Base-by-base conservation (phyloP, 2,797 vertebrate genomes). In the Pyrocephalus nanus region DNA sequence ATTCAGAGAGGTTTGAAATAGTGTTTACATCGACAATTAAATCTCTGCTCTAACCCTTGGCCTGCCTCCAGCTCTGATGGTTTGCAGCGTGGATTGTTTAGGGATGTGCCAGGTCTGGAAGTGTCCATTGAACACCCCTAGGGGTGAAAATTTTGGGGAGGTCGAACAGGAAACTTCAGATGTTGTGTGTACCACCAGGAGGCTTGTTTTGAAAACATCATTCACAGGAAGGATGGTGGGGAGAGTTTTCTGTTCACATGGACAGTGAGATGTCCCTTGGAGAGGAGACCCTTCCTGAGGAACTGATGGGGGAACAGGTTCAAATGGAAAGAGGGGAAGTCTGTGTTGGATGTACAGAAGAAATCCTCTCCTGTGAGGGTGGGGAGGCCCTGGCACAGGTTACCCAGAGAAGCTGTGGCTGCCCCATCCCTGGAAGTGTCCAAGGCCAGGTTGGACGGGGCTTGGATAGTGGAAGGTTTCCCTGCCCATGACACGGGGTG, bases 181-280 rank as follows among this genome's bases (percentile, higher is more conserved):
- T 26, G 34, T 38, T 26, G 4, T 34, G 4, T 29, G 40, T 61
- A 4, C 26, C 62, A 43, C 29, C n/a, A 16, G n/a, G 50, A 64
- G 40, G 15, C 32, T 42, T 66, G 32, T 45, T 30, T 79, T 30
- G 9, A n/a, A 25, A 5, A 1, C 8, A 17, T 58, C 25, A 0
- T 13, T n/a, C 0, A 0, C 19, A 21, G 78, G 66, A 38, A 3
- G 74, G 62, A 4, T 22, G 21, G 7, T 14, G 1, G 2, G 86
- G 48, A 61, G 8, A 21, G 47, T 23, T 90, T 40, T 29, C 42
- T 54, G n/a, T 47, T 45, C 29, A 15, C 8, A 0, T 1, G 6
- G 64, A 3, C 32, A 58, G 15, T 19, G 42, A 7, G 65, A 43
- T 0, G 0, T 66, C 21, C 53, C 36, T 57, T 43, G 32, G 66